Conservation (phyloP, 1,140 invertebrate genomes). For the Aphidius gifuensis region DNA sequence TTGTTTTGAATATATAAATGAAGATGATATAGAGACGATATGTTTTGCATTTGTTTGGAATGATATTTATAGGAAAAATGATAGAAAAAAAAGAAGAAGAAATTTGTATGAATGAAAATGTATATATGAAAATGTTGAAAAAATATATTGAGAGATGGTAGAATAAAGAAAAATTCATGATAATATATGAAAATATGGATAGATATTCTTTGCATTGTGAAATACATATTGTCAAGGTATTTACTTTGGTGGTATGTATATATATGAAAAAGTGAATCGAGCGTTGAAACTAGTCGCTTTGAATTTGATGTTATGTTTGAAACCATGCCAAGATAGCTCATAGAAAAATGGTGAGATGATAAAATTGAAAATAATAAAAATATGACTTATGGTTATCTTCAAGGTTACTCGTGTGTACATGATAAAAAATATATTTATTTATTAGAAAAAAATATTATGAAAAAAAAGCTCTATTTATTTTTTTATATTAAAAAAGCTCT, state of each 20-base stretch:
- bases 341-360: neutral
- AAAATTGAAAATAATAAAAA: neutral
- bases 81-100: too few relatives aligned
- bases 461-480: too few relatives aligned
- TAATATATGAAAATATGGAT: neutral
- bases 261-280: slow-evolving; percentile 13
- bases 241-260: neutral
- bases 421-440: too few relatives aligned
- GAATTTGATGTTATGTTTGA: slow-evolving; percentile 21
- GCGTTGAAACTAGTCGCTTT: slow-evolving; percentile 15
- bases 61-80: too few relatives aligned
- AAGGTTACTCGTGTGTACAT: neutral
- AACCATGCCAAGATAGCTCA: slow-evolving; percentile 19
- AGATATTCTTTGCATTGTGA: too few relatives aligned
- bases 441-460: too few relatives aligned
- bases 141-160: neutral
- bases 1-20: too few relatives aligned
- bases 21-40: too few relatives aligned
- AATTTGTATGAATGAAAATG: neutral
- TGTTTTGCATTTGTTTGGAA: too few relatives aligned
- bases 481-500: too few relatives aligned
- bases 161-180: neutral
- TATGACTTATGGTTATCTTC: slow-evolving; percentile 10
- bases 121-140: neutral
- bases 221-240: too few relatives aligned